Base-by-base conservation (phyloP, 2,797 vertebrate genomes). In the Myotis daubentonii region DNA sequence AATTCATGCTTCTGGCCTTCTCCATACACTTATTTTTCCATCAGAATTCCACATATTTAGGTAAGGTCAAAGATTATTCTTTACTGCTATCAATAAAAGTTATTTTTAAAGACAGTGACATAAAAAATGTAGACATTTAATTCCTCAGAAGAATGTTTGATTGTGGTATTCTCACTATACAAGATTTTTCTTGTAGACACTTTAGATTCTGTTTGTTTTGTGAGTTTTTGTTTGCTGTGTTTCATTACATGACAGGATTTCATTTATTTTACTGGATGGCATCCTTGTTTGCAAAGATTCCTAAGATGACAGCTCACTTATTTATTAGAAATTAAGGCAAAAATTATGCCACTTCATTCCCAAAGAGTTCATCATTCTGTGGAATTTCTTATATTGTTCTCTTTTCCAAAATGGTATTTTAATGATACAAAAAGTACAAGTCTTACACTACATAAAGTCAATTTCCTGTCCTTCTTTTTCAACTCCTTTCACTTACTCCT, bases 1-100 rank as follows among this genome's bases (percentile, higher is more conserved):
- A 99, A 99, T 99, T 99, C 99, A 99, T 99, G 98, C 96, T 97
- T 98, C 98, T 97, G 98, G 98, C 98, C 98, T 97, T 98, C 98
- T 98, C 98, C 97, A 98, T 98, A 88, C 91, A 91, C 92, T 97
- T 96, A 91, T 97, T 97, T 98, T 87, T 96, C 96, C 95, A 91
- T 89, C 83, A 98, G 94, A 97, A 99, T 98, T 98, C 98, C 99
- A 98, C 98, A 96, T 99, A 98, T 99, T 99, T 99, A 99, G 98
- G 98, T 99, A 98, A 98, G 98, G 97, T 98, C 75, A 79, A 79
- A 55, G 75, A 99, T 98, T 98, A 98, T 99, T 99, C 97, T 98
- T 98, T 98, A 97, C 98, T 98, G 97, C 97, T 98, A 99, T 98
- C 98, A 98, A 98, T 98, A 97, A 97, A 97, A 98, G 98, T 99